A percentile compares a stretch with the other conserved stretches of the same genome.
Conservation (phyloP, 1,140 invertebrate species). For the Drosophila guanche region DNA sequence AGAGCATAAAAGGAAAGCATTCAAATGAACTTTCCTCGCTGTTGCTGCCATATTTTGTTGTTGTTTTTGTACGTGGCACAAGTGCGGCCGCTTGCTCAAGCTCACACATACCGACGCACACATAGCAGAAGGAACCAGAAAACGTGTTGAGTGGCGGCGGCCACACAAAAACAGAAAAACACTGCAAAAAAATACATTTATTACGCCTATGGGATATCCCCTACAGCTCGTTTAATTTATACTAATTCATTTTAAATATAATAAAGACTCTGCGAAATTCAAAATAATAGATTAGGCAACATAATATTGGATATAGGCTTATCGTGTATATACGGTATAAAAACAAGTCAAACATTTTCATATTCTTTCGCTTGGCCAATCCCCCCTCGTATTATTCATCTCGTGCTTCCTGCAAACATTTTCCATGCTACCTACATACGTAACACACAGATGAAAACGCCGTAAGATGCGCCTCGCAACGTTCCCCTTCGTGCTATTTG, state of each 20-base stretch:
- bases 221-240: background rate
- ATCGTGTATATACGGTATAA: background rate
- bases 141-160: constrained; percentile 73
- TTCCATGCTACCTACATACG: too few species aligned
- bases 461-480: too few species aligned
- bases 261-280: too few species aligned
- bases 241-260: too few species aligned
- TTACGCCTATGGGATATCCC: constrained; percentile 8
- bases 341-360: constrained; percentile 28
- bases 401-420: too few species aligned
- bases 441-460: too few species aligned
- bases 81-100: constrained; percentile 79
- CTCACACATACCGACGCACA: constrained; percentile 50
- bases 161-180: constrained; percentile 37
- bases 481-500: too few species aligned
- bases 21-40: constrained; percentile 73
- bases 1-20: constrained; percentile 75
- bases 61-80: constrained; percentile 73
- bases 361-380: constrained; percentile 15
- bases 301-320: too few species aligned
- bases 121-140: constrained; percentile 54
- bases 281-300: too few species aligned
- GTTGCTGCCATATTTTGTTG: constrained; percentile 38
- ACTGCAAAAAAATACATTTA: constrained; percentile 26
- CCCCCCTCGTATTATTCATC: background rate